Conservation (phyloP, 2,113 vertebrate genomes). For the Vireo altiloquus region DNA sequence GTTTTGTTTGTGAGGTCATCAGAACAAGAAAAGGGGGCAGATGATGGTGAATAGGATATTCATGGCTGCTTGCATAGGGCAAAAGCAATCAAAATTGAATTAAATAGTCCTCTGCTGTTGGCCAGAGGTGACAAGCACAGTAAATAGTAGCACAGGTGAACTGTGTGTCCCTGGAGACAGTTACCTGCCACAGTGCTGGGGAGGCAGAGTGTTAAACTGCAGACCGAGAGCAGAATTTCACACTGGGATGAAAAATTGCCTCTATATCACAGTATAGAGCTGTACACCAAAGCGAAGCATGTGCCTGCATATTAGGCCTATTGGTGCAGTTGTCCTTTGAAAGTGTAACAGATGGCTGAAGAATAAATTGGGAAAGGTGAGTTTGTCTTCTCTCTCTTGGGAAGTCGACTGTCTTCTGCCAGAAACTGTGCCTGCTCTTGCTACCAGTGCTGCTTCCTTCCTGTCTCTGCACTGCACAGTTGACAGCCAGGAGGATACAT, state of each 20-base stretch:
- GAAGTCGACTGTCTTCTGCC: neutral
- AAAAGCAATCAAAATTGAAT: neutral
- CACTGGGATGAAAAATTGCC: neutral
- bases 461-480: fast-evolving
- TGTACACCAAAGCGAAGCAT: neutral
- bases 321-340: neutral
- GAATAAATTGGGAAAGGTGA: neutral
- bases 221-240: neutral
- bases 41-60: neutral
- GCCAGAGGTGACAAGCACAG: neutral
- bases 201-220: neutral
- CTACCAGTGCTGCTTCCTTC: neutral
- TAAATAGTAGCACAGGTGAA: neutral
- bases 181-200: neutral
- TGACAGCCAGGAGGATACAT: neutral
- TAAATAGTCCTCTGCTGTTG: neutral
- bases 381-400: neutral
- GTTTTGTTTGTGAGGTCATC: neutral
- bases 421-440: neutral
- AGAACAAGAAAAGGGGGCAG: neutral
- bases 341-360: neutral
- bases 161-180: neutral
- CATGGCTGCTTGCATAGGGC: neutral
- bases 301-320: neutral
- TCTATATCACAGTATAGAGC: neutral